These are phyloP conservation scores for Ophiothrix spiculata DNA, from an alignment of 35 echinoderm and acorn worm species.

Conservation along the genomic window DNA sequence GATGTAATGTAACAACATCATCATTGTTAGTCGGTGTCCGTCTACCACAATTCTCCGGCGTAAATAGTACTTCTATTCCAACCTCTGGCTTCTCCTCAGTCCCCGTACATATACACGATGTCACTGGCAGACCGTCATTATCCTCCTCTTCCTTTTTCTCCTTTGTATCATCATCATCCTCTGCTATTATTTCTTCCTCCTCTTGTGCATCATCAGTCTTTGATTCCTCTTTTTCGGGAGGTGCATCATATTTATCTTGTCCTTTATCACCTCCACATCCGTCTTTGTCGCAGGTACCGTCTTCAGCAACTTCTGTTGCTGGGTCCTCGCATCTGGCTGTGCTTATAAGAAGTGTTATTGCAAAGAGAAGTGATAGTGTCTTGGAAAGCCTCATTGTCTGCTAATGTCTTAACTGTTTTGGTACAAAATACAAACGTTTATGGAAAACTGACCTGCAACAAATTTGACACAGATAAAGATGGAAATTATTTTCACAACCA, in stretches of 20 bases:
- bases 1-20: constrained; percentile 27
- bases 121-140: neutral
- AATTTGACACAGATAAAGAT: too few species aligned
- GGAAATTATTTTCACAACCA: too few species aligned
- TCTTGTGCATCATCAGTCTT: neutral
- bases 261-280: neutral
- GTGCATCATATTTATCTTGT: too few species aligned
- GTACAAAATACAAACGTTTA: too few species aligned
- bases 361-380: neutral
- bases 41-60: neutral
- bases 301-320: neutral
- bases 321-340: neutral
- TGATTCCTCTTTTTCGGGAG: neutral
- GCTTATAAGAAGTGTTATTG: neutral
- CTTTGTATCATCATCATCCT: neutral
- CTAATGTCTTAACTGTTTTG: too few species aligned
- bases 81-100: neutral
- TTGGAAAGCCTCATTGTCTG: neutral
- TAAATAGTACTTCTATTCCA: neutral
- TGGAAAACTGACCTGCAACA: too few species aligned
- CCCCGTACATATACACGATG: neutral
- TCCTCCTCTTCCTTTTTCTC: neutral
- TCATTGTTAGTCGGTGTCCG: neutral
- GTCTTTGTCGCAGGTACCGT: neutral
- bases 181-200: neutral